phyloP scores from a whole-genome alignment of 2,113 vertebrate species.

The Isurus oxyrinchus region DNA sequence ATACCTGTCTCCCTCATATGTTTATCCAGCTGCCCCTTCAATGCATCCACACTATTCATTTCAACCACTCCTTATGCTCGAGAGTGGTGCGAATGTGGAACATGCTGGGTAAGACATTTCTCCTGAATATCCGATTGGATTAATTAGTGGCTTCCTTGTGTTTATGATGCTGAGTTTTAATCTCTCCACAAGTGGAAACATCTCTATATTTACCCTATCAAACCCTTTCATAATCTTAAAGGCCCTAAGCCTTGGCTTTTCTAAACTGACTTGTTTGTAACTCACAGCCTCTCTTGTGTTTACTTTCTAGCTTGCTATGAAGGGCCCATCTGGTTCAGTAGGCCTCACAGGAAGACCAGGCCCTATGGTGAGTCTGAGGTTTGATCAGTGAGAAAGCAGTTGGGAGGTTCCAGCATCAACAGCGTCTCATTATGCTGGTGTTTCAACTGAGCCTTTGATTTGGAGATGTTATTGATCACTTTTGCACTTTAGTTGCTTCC shows the following conservation, averaged over 20 bases:
- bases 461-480: neutral
- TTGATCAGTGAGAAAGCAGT: neutral
- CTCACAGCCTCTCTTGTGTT: neutral
- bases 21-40: neutral
- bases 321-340: slow-evolving; percentile 89
- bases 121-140: neutral
- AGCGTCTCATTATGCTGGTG: too few species aligned
- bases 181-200: fast-evolving
- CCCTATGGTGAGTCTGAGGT: slow-evolving; percentile 62
- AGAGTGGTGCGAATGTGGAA: neutral
- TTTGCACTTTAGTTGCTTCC: neutral
- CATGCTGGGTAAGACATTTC: neutral
- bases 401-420: neutral
- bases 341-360: slow-evolving; percentile 94
- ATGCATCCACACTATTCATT: neutral
- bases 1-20: neutral
- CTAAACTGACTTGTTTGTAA: neutral
- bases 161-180: neutral
- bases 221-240: neutral
- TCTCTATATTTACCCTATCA: neutral
- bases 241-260: neutral
- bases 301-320: slow-evolving; percentile 80
- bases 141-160: neutral
- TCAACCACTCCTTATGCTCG: neutral
- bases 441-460: neutral